Base-by-base conservation (phyloP, 2,113 vertebrate species). In the Tragelaphus imberbis region DNA sequence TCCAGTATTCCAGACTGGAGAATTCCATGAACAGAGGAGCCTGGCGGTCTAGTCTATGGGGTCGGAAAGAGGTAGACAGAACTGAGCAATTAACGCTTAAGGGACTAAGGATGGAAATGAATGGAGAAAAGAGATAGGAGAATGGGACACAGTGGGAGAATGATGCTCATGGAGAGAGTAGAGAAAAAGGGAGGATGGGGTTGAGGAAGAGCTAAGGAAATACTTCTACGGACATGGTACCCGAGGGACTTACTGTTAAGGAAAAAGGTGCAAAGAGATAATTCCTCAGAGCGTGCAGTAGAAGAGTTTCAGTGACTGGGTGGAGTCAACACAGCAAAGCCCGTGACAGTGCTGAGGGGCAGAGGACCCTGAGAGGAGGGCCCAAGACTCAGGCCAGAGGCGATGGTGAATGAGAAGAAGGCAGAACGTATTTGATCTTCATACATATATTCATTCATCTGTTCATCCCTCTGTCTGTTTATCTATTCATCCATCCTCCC, bases 401-500 rank as follows among this genome's bases (percentile, higher is more conserved):
- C n/a, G 71, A 6, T 4, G 23, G 82, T 7, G 53, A 82, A 14
- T 9, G 36, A 33, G 59, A n/a, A 21, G 51, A 55, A 80, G 65
- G 61, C 30, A 56, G 53, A n/a, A 49, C 10, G 0, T 0, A 7
- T 27, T n/a, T 58, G 59, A 56, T 23, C 40, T 47, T 81, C 36
- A 36, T 15, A 21, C 17, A 56, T 11, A 6, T 27, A 10, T 25
- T 33, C 6, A 6, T 44, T 7, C 23, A 6, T 17, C 77, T 2
- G 4, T 13, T 17, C 9, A 25, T 15, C 30, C 7, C 47, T 11
- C 28, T 27, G 23, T 6, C 16, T n/a, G 11, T 23, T 12, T 15
- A 33, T 30, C 15, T 13, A 47, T 1, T 17, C 6, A 40, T 0
- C 23, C 14, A 56, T 1, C 44, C 15, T 25, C 0, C 8, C 15